These are phyloP conservation scores for Heliconius charithonia DNA, from an alignment of 2,888 invertebrate species.

Conservation along the genomic window DNA sequence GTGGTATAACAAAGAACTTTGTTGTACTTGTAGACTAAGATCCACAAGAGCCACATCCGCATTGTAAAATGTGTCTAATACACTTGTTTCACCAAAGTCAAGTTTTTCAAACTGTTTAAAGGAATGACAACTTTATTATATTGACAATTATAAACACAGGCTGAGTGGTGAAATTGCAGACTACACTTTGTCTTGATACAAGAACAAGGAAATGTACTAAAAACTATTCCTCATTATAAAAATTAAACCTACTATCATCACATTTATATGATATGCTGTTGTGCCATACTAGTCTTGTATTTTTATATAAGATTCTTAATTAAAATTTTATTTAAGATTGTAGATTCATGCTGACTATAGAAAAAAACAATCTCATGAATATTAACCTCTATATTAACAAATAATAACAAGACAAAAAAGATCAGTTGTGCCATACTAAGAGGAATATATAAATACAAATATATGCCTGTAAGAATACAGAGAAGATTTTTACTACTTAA, in stretches of 20 bases:
- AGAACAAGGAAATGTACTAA: too few species aligned
- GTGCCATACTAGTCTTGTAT: too few species aligned
- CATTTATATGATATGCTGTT: too few species aligned
- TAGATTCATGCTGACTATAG: not conserved
- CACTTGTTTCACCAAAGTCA: slow-evolving; percentile 98
- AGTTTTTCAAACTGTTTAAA: slow-evolving; percentile 93
- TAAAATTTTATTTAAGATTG: not conserved
- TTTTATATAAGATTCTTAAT: not conserved
- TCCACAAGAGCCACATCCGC: slow-evolving; percentile 99
- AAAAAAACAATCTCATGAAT: not conserved
- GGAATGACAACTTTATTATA: slow-evolving; percentile 7
- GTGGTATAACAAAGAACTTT: slow-evolving; percentile 97
- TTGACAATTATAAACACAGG: too few species aligned
- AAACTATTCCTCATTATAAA: too few species aligned
- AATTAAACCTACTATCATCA: too few species aligned
- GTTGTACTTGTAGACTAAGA: slow-evolving; percentile 94
- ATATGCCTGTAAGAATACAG: too few species aligned
- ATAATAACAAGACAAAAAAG: not conserved
- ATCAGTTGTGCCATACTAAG: too few species aligned
- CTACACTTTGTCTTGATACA: too few species aligned
- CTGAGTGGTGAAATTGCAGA: too few species aligned
- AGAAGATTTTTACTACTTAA: not conserved
- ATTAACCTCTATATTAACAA: not conserved
- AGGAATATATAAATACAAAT: too few species aligned
- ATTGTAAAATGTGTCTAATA: slow-evolving; percentile 97